phyloP scores from a whole-genome alignment of 2,888 invertebrate genomes.

The Ellobium chinense region DNA sequence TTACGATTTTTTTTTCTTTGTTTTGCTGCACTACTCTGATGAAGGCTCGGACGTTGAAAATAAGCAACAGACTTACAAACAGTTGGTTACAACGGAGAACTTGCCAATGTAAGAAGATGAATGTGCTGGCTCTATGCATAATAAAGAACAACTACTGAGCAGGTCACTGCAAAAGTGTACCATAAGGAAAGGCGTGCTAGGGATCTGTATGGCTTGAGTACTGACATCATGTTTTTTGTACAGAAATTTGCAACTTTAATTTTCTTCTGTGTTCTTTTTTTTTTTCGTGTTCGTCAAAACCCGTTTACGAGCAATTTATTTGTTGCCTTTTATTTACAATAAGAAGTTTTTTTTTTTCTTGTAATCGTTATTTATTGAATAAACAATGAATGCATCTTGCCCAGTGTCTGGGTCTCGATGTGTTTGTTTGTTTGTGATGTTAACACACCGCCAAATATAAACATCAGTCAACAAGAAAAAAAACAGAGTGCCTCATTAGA shows the following conservation, averaged over 20 bases:
- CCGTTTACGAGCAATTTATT: conserved; percentile 23
- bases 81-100: not conserved
- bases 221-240: conserved; percentile 11
- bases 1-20: not conserved
- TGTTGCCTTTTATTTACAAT: conserved; percentile 16
- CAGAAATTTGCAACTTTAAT: conserved; percentile 6
- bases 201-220: not conserved
- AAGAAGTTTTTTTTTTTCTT: conserved; percentile 9
- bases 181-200: not conserved
- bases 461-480: not conserved
- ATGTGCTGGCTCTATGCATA: not conserved
- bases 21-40: not conserved
- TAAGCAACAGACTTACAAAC: not conserved
- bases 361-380: conserved; percentile 21
- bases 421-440: conserved; percentile 8
- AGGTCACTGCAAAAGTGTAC: not conserved
- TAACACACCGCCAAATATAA: not conserved
- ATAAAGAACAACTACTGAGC: not conserved
- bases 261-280: not conserved
- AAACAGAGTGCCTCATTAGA: conserved; percentile 30
- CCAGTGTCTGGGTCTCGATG: not conserved
- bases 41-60: conserved; percentile 7
- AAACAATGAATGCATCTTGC: conserved; percentile 11
- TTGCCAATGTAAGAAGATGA: not conserved
- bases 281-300: conserved; percentile 5